Evolutionary conservation across 2,888 invertebrate genomes (phyloP).

Genomic region (Latrodectus hesperus): DNA sequence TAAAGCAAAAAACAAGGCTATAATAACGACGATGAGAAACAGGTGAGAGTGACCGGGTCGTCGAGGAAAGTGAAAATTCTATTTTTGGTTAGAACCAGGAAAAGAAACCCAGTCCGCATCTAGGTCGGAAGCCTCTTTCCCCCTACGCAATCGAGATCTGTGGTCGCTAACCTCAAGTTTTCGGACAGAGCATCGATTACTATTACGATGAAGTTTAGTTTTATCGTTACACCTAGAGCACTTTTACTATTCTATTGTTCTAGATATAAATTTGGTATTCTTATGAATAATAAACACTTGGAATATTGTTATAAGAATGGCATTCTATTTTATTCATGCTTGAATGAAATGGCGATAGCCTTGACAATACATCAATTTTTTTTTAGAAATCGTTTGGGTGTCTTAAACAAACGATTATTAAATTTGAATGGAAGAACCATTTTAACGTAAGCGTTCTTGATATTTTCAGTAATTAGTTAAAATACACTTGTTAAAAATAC

Average conservation of each 20-base stretch:
- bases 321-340: background rate
- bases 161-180: conserved; percentile 49
- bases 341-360: background rate
- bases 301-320: background rate
- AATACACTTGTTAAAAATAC: too few relatives aligned
- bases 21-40: conserved; percentile 18
- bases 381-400: too few relatives aligned
- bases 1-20: conserved; percentile 12
- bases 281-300: background rate
- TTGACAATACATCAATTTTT: background rate
- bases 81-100: conserved; percentile 30
- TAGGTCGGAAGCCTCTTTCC: conserved; percentile 40
- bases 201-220: conserved; percentile 38
- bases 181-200: conserved; percentile 32
- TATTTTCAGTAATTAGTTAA: too few relatives aligned
- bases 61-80: conserved; percentile 61
- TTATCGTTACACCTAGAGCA: conserved; percentile 10
- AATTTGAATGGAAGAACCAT: too few relatives aligned
- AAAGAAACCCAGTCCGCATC: conserved; percentile 21
- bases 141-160: conserved; percentile 3
- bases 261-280: background rate
- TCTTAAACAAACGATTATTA: too few relatives aligned
- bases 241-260: conserved; percentile 36
- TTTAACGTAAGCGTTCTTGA: too few relatives aligned
- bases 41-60: conserved; percentile 54